phyloP scores from a whole-genome alignment of 2,113 vertebrate genomes.

The Sula dactylatra region DNA sequence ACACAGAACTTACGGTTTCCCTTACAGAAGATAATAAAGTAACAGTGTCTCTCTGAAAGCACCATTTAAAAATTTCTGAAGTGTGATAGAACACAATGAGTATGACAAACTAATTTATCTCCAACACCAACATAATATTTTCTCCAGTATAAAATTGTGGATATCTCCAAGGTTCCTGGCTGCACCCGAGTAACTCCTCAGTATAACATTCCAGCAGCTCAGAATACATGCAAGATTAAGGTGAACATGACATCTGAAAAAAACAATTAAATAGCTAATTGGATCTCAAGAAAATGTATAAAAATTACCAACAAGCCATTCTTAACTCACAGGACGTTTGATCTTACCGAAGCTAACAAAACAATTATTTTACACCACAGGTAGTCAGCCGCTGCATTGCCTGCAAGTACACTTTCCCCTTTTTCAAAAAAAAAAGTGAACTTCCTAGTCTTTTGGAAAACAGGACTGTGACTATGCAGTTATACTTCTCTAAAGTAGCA shows the following conservation, averaged over 20 bases:
- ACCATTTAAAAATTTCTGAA: not conserved
- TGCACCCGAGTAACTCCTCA: not conserved
- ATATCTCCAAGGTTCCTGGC: not conserved
- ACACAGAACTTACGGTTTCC: not conserved
- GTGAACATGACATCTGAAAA: not conserved
- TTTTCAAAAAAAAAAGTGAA: conserved; percentile 18
- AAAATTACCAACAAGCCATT: not conserved
- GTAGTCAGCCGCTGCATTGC: not conserved
- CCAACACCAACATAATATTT: not conserved
- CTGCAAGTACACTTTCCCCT: not conserved
- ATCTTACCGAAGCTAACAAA: not conserved
- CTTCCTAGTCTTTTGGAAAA: conserved; percentile 33
- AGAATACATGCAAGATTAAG: not conserved
- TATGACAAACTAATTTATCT: not conserved
- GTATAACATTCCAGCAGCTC: not conserved
- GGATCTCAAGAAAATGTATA: not conserved
- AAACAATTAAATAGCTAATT: not conserved
- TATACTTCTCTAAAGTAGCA: conserved; percentile 58
- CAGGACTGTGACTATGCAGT: conserved; percentile 3
- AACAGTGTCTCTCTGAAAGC: not conserved
- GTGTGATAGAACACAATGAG: not conserved
- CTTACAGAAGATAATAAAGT: not conserved
- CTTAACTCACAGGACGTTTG: not conserved
- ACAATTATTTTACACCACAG: not conserved
- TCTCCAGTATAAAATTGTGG: not conserved